Evolutionary conservation across 1,140 invertebrate species (phyloP), one percentile per base, ranked within the genome.

Genomic region (Bacillus rossius): DNA sequence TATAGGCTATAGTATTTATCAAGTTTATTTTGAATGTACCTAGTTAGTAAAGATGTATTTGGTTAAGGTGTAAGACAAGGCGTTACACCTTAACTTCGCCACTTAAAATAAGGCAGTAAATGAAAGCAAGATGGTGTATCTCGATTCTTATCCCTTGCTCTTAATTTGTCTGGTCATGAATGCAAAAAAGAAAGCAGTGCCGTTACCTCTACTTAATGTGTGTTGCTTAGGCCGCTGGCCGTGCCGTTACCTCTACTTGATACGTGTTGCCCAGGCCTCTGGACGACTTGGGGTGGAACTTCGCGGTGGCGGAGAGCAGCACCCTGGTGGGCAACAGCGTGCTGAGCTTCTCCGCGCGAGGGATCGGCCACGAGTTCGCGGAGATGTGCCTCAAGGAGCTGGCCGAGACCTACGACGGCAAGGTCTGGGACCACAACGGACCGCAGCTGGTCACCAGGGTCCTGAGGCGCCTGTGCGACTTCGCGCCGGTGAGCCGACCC

Each of bases 391-490:
- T 67, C n/a, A 40, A 58, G 14, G 42, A 50, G 8, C 59, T 63
- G 19, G 51, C 63, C 23, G 37, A 53, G 13, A 59, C 64, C 22
- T 69, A 67, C 55, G 50, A 29, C 2, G 43, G 43, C 5, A 16
- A 55, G n/a, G 29, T 23, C 10, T 67, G 64, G 64, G 58, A 63
- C 14, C 17, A 52, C 14, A 65, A 67, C 25, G 66, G 53, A 1
- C 53, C 53, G 1, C 20, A n/a, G 14, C 17, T 45, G 10, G 23
- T 40, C 29, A 56, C 50, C 3, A 17, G 20, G 5, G n/a, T 43
- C 20, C 2, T 55, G 8, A 16, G 43, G 14, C 2, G 20, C 3
- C 3, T 55, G 14, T 55, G 53, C 20, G 22, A 29, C 14, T 23
- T 55, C 13, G 14, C 16, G 7, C 25, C 5, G 29, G 53, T 55